A percentile compares a stretch with the other conserved stretches of the same genome.
Evolutionary conservation across 2,888 invertebrate species (phyloP).

Genomic region (Leucophenga montana): DNA sequence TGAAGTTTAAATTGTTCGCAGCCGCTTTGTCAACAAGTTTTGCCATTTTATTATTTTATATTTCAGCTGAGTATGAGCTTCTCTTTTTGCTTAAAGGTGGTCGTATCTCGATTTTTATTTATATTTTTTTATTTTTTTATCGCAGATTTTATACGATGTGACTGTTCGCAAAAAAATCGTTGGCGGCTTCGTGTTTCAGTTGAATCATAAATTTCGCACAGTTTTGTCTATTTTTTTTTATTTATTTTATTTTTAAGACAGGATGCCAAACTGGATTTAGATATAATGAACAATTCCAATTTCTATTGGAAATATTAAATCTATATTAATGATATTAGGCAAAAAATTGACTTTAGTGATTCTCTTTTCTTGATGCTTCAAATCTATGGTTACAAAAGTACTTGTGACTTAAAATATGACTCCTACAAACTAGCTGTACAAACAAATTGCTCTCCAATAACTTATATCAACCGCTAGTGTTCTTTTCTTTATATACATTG

Average conservation of each 20-base stretch:
- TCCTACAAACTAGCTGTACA: too few species aligned
- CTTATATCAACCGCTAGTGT: too few species aligned
- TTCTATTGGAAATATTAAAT: not conserved
- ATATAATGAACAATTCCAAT: not conserved
- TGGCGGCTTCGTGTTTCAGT: too few species aligned
- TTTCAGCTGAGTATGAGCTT: conserved; percentile 7
- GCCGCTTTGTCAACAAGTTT: conserved; percentile 27
- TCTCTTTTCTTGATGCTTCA: too few species aligned
- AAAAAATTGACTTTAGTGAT: not conserved
- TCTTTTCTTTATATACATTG: too few species aligned
- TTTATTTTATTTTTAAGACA: conserved; percentile 14
- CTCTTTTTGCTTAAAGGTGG: conserved; percentile 3
- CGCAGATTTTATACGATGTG: not conserved
- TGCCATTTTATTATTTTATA: conserved; percentile 15
- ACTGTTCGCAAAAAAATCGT: conserved; percentile 10
- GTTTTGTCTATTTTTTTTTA: not conserved
- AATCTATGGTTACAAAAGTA: too few species aligned
- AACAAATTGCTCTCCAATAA: too few species aligned
- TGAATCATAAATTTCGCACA: conserved; percentile 24
- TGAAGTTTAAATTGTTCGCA: conserved; percentile 63
- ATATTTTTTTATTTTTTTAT: not conserved
- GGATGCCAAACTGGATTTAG: not conserved
- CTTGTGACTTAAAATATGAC: too few species aligned
- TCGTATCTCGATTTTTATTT: conserved; percentile 12
- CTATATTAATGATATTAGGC: not conserved